Evolutionary conservation across 2,888 invertebrate genomes (phyloP).

Genomic region (Pheosia gnoma): DNA sequence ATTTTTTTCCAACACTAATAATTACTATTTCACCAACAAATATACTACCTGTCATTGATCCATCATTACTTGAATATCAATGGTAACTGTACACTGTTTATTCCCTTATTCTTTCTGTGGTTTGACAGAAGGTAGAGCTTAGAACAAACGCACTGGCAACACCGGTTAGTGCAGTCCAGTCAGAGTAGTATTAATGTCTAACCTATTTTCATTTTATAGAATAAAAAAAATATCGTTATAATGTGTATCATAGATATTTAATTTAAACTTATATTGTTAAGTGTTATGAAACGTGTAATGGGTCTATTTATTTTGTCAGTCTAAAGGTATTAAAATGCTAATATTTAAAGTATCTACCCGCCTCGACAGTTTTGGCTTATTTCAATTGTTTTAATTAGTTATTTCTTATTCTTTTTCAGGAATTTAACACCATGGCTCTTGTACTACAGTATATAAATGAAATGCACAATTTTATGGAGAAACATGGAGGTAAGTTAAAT

Average conservation of each 20-base stretch:
- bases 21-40: too few relatives aligned
- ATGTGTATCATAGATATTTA: background rate
- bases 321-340: constrained; percentile 14
- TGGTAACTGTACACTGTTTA: too few relatives aligned
- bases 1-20: too few relatives aligned
- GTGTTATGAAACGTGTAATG: constrained; percentile 22
- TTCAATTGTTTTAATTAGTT: constrained; percentile 43
- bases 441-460: constrained; percentile 91
- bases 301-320: constrained; percentile 16
- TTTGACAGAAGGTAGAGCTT: too few relatives aligned
- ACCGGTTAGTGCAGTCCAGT: constrained; percentile 35
- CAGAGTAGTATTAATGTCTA: constrained; percentile 21
- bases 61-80: too few relatives aligned
- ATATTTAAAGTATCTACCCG: constrained; percentile 17
- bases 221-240: constrained; percentile 12
- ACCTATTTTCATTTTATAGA: constrained; percentile 39
- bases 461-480: constrained; percentile 91
- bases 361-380: constrained; percentile 30
- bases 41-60: too few relatives aligned
- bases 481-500: constrained; percentile 90
- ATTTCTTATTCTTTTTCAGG: constrained; percentile 71
- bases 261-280: constrained; percentile 10
- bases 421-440: constrained; percentile 88
- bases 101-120: too few relatives aligned
- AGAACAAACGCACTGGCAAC: background rate